Evolutionary conservation across 2,888 invertebrate species (phyloP), one percentile per base, ranked within the genome.

Genomic region (Meteorus cinctellus): DNA sequence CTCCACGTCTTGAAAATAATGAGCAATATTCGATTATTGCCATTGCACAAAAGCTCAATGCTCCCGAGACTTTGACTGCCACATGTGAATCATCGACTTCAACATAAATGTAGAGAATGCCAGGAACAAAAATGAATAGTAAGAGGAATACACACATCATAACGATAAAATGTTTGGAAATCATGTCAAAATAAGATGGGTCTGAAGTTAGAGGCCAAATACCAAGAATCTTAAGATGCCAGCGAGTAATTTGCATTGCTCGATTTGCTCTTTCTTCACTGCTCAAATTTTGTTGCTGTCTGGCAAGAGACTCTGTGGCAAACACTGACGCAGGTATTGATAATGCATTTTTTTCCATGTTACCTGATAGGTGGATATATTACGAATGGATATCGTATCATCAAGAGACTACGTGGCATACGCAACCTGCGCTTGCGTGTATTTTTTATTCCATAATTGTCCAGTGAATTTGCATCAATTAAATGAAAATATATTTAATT

Each of bases 161-260:
- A 4, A 81, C 77, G 16, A 0, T 68, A 6, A 77, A 2, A 3
- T n/a, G 6, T 27, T 67, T 63, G 12, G 48, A 16, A 24, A 62
- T n/a, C 16, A 59, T 72, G 29, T 31, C 34, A 2, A 41, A 29
- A 6, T 19, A 36, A 4, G 55, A 59, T 55, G 70, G 24, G n/a
- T 70, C 19, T 34, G 27, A 6, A 0, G 68, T 67, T 2, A 29
- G 36, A 4, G 87, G 86, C 87, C 87, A 87, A 34, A 80, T 78
- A 1, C 87, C 87, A n/a, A 87, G 79, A 0, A 84, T 76, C 14
- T 81, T 82, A 0, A 87, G 68, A 6, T 87, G 78, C 81, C 83
- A 86, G 10, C 85, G 85, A 51, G 84, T 87, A 77, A 86, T 71
- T n/a, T 82, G 79, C 0, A 86, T 74, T 14, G 86, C 86, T 72